Evolutionary conservation across 2,888 invertebrate genomes (phyloP), one percentile per base, ranked within the genome.

Genomic region (Portevinia maculata): DNA sequence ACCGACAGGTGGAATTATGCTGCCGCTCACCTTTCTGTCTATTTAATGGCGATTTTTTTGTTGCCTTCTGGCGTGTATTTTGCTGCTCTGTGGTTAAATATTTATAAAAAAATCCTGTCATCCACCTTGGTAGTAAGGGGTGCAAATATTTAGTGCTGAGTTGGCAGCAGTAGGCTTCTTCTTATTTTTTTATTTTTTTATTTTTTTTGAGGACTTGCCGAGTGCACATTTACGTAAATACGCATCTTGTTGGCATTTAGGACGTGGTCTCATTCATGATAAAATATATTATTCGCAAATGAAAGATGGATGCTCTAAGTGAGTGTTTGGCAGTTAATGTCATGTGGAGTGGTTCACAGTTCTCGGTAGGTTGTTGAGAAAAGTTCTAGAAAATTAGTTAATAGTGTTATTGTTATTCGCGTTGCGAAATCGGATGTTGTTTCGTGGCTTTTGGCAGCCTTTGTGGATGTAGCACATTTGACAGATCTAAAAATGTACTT

Each of bases 1-100:
- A 79, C 62, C 75, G 79, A 69, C 79, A 79, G 79, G 79, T 79
- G 75, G 57, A 64, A 75, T 69, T 64, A 52, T 62, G 57, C 69
- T 75, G 79, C 62, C 79, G 55, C 75, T 79, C 74, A 74, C 64
- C 74, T 73, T 48, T 34, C 57, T 59, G 69, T 57, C 62, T 79
- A 46, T 55, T 79, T 60, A 67, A 79, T 74, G 79, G 74, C 5
- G n/a, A 13, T 79, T 74, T 52, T 34, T 60, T 11, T 19, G 8
- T 44, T 11, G 9, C 3, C 1, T 17, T 17, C 17, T 5, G 6
- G 7, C 7, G 17, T 17, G 9, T 17, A 17, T 41, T 32, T 17
- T 17, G 9, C 1, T 17, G 13, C 46, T 50, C 19, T 37, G 44
- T 60, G 41, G 48, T 74, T 57, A 15, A 69, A 75, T 79, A 64